These are phyloP conservation scores for Brachyalestes nurse DNA, from an alignment of 2,797 vertebrate species.

Conservation along the genomic window DNA sequence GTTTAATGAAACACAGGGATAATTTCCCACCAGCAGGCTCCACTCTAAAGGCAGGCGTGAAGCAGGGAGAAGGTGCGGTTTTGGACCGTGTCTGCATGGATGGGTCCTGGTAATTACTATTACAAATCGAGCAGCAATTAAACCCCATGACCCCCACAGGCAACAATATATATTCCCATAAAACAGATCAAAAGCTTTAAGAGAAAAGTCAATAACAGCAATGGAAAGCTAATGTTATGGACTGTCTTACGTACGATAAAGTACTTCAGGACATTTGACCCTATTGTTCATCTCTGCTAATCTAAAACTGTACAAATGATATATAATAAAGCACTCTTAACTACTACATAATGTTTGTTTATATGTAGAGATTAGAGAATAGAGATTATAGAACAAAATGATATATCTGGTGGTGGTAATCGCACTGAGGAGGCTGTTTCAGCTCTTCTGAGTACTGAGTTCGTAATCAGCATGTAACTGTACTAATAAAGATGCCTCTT, in stretches of 20 bases:
- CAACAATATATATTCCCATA: conserved; percentile 12
- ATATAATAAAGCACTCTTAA: not conserved
- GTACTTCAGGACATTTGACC: too few relatives aligned
- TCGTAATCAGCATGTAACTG: conserved; percentile 5
- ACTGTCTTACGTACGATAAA: not conserved
- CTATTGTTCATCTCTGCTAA: not conserved
- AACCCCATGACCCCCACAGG: not conserved
- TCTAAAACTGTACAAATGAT: not conserved
- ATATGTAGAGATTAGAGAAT: not conserved
- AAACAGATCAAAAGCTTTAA: not conserved
- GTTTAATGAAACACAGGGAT: not conserved
- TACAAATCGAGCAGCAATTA: conserved; percentile 29
- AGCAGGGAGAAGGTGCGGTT: conserved; percentile 10
- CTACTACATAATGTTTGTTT: too few relatives aligned
- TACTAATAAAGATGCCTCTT: conserved; percentile 3
- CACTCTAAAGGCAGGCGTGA: not conserved
- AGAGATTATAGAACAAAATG: not conserved
- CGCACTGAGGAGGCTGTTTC: not conserved
- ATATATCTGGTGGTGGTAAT: not conserved
- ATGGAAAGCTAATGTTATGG: not conserved
- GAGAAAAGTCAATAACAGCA: not conserved
- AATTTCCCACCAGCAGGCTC: not conserved
- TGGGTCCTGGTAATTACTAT: conserved; percentile 29
- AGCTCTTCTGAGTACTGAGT: not conserved
- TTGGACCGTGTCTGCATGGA: not conserved